Evolutionary conservation across 2,113 vertebrate species (phyloP).

Genomic region (Calypte anna): DNA sequence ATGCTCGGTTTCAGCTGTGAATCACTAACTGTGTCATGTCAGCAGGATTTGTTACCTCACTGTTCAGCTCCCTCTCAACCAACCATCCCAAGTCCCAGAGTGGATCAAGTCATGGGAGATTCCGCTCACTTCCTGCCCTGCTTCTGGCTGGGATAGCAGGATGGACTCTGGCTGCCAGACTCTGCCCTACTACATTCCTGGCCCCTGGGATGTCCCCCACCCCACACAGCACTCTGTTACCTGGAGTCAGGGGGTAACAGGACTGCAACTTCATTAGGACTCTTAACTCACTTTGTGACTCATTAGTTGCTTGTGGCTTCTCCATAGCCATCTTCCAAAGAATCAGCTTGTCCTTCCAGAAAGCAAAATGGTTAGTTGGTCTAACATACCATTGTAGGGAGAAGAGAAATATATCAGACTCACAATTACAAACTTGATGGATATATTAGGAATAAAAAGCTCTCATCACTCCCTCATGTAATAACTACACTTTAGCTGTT

Average conservation of each 20-base stretch:
- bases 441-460: neutral
- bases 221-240: neutral
- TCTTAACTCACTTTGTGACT: neutral
- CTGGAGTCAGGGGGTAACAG: neutral
- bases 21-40: accelerated
- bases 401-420: neutral
- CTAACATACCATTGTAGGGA: neutral
- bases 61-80: neutral
- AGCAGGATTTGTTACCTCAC: neutral
- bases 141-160: neutral
- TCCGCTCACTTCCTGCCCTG: neutral
- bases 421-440: neutral
- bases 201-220: neutral
- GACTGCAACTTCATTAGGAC: neutral
- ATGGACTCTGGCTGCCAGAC: neutral
- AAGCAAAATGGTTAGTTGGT: neutral
- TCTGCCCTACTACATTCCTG: neutral
- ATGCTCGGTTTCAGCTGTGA: neutral
- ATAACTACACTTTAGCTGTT: slow-evolving; percentile 22
- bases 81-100: neutral
- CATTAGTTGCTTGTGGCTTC: neutral
- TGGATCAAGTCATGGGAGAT: neutral
- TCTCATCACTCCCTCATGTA: neutral
- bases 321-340: neutral
- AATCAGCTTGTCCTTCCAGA: neutral